These are phyloP conservation scores for Drosophila trichaetosa DNA, from an alignment of 2,888 invertebrate species.

Conservation along the genomic window DNA sequence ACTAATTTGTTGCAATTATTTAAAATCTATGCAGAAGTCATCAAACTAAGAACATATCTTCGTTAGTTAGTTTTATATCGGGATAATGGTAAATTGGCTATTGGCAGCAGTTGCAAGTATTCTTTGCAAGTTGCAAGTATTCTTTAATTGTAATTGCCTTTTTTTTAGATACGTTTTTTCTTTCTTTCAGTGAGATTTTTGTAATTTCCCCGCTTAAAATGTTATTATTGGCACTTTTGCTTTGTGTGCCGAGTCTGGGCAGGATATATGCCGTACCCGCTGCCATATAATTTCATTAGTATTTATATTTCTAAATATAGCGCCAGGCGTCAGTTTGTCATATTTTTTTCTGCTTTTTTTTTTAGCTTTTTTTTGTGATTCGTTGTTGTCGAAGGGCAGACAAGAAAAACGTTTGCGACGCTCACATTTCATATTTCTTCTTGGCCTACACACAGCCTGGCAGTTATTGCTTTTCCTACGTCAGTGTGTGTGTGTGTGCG, in stretches of 20 bases:
- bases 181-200: conserved; percentile 27
- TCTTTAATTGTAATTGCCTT: conserved; percentile 16
- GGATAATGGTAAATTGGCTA: neutral
- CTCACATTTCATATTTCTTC: conserved; percentile 76
- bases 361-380: neutral
- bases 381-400: conserved; percentile 21
- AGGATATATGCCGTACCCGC: conserved; percentile 58
- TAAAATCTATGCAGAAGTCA: too few species aligned
- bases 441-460: conserved; percentile 67
- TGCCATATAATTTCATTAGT: conserved; percentile 76
- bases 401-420: conserved; percentile 56
- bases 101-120: neutral
- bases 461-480: conserved; percentile 70
- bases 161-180: neutral
- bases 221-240: conserved; percentile 73
- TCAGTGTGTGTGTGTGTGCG: conserved; percentile 14
- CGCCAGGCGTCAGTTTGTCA: conserved; percentile 47
- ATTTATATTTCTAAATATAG: conserved; percentile 71
- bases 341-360: conserved; percentile 15
- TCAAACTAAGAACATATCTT: neutral
- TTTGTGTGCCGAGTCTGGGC: conserved; percentile 51
- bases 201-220: conserved; percentile 71
- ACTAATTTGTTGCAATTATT: neutral
- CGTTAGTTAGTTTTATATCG: neutral
- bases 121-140: neutral